A percentile compares a stretch with the other conserved stretches of the same genome.
These are phyloP conservation scores for Gonioctena quinquepunctata DNA, from an alignment of 1,140 invertebrate genomes.

Conservation along the genomic window DNA sequence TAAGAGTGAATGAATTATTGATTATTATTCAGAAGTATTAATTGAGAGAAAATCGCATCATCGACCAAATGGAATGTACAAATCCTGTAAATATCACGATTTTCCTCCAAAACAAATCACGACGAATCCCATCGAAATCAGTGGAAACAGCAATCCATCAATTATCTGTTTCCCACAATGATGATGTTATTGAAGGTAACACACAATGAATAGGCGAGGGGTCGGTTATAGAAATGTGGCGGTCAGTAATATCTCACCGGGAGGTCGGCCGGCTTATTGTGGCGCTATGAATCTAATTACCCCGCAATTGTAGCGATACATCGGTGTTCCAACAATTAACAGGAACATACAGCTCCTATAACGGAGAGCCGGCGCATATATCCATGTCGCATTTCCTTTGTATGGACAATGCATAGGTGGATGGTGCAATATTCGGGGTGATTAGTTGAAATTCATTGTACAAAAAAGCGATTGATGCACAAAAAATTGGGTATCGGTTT, in stretches of 20 bases:
- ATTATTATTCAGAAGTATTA: too few relatives aligned
- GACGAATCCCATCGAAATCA: too few relatives aligned
- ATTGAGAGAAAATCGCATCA: too few relatives aligned
- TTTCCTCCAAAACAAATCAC: too few relatives aligned
- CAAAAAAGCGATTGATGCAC: too few relatives aligned
- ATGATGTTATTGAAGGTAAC: background rate
- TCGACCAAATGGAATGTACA: too few relatives aligned
- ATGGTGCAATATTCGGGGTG: background rate
- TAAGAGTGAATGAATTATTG: too few relatives aligned
- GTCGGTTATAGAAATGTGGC: background rate
- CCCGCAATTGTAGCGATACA: slow-evolving; percentile 25
- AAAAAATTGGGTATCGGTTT: too few relatives aligned
- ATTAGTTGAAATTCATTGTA: background rate
- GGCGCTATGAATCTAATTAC: slow-evolving; percentile 29
- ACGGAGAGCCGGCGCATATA: slow-evolving; percentile 2
- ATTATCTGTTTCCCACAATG: background rate
- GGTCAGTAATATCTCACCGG: background rate
- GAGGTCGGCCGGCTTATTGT: background rate
- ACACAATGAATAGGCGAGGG: background rate
- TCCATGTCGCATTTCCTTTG: slow-evolving; percentile 13
- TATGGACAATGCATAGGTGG: background rate
- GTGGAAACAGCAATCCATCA: too few relatives aligned
- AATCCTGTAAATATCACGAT: too few relatives aligned
- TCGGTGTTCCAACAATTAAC: slow-evolving; percentile 30
- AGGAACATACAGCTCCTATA: slow-evolving; percentile 28